Evolutionary conservation across 2,113 vertebrate genomes (phyloP).

Genomic region (Pycnonotus jocosus): DNA sequence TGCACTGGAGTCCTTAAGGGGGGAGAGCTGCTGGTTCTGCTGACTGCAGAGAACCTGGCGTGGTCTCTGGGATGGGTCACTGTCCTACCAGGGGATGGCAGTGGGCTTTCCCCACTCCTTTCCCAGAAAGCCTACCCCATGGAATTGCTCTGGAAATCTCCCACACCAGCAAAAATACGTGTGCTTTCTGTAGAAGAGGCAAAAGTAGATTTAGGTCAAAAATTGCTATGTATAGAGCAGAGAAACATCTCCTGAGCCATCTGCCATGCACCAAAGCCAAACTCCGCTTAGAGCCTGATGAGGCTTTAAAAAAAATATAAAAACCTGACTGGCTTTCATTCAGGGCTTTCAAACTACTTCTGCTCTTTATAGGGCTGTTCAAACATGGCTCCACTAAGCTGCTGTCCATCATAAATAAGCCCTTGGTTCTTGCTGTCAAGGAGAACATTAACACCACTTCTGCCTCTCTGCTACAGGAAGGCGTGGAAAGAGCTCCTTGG

Average conservation of each 20-base stretch:
- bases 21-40: not conserved
- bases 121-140: not conserved
- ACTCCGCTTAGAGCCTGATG: not conserved
- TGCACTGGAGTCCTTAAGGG: not conserved
- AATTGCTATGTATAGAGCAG: constrained; percentile 27
- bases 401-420: not conserved
- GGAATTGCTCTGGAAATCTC: not conserved
- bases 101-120: not conserved
- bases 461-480: not conserved
- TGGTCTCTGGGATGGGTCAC: rapidly evolving
- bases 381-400: not conserved
- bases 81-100: not conserved
- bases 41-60: not conserved
- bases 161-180: not conserved
- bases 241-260: constrained; percentile 29
- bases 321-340: constrained; percentile 7
- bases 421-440: not conserved
- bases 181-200: not conserved
- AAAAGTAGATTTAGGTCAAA: constrained; percentile 40
- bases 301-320: not conserved
- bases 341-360: not conserved
- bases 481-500: not conserved
- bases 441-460: not conserved
- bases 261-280: constrained; percentile 45
- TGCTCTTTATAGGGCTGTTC: not conserved